Evolutionary conservation across 2,888 invertebrate genomes (phyloP), one percentile per base, ranked within the genome.

Genomic region (Gasteruption jaculator): DNA sequence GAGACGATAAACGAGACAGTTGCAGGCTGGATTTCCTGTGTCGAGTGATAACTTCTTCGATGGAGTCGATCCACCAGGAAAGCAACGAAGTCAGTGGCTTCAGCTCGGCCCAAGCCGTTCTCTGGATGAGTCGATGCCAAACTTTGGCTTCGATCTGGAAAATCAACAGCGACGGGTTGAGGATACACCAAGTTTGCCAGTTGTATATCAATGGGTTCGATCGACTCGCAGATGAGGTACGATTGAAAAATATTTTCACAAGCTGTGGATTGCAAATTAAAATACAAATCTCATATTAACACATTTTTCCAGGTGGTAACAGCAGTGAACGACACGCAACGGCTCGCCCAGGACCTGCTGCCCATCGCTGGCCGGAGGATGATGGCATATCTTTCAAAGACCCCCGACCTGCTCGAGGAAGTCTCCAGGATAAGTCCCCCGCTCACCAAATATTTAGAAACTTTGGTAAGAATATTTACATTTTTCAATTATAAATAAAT

Each of bases 301-400:
- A 58, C 82, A 83, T 65, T 60, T 65, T 3, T 64, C 76, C 74
- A 84, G 74, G 73, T 85, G 35, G 71, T 88, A 20, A 70, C 78
- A 10, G 74, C 81, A 14, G 78, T 91, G 4, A 78, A 77, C 41
- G 83, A 88, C 46, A 79, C 80, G n/a, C 80, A 81, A 54, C 71
- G 77, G 29, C 68, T 93, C 42, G 82, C 89, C 7, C 74, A 79
- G 1, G 79, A 85, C 49, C 73, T 95, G 43, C 70, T 93, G 18
- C 80, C 83, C 18, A 80, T 94, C 39, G 87, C 86, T n/a, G 90
- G 87, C 5, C 83, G 86, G 63, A 77, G 94, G 50, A 71, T 94
- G 45, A 81, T 82, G 65, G 76, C 82, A 31, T 80, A 76, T 52
- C 76, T 82, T 54, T 78, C 74, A 54, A 79, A 72, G 55, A 78